A percentile compares a stretch with the other conserved stretches of the same genome.
These are phyloP conservation scores for Drymonia ruficornis DNA, from an alignment of 2,888 invertebrate species.

Conservation along the genomic window DNA sequence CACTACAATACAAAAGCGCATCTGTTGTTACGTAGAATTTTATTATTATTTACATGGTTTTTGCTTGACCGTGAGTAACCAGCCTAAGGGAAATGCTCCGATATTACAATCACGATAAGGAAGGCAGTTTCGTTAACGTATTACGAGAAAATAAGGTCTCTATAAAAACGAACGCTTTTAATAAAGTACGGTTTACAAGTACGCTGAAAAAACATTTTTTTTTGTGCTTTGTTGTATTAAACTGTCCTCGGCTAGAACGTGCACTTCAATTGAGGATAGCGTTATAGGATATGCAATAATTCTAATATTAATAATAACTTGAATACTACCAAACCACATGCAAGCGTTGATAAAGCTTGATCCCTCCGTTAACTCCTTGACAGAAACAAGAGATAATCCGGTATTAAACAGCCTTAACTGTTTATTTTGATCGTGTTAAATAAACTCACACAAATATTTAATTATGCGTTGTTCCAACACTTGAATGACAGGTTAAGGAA, in stretches of 20 bases:
- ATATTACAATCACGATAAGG: slow-evolving; percentile 24
- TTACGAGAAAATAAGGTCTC: slow-evolving; percentile 5
- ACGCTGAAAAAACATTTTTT: not conserved
- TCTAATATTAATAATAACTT: too few relatives aligned
- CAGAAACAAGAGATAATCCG: slow-evolving; percentile 32
- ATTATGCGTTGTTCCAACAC: slow-evolving; percentile 41
- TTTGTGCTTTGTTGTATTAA: not conserved
- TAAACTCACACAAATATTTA: slow-evolving; percentile 43
- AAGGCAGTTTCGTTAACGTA: slow-evolving; percentile 15
- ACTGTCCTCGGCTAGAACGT: not conserved
- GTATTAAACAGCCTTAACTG: slow-evolving; percentile 25
- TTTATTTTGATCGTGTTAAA: slow-evolving; percentile 32
- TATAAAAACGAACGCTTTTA: slow-evolving; percentile 5
- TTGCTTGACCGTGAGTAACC: not conserved
- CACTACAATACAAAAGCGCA: too few relatives aligned
- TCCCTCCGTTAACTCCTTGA: slow-evolving; percentile 28
- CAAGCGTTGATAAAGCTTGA: not conserved
- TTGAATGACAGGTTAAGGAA: slow-evolving; percentile 38
- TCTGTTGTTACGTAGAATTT: too few relatives aligned
- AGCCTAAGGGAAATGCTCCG: slow-evolving; percentile 25
- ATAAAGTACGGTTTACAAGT: not conserved
- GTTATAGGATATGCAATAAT: too few relatives aligned
- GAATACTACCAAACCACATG: too few relatives aligned
- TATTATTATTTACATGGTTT: not conserved
- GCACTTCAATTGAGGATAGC: too few relatives aligned